Conservation (phyloP, 2,888 invertebrate species). For the Tenthredo distinguenda region DNA sequence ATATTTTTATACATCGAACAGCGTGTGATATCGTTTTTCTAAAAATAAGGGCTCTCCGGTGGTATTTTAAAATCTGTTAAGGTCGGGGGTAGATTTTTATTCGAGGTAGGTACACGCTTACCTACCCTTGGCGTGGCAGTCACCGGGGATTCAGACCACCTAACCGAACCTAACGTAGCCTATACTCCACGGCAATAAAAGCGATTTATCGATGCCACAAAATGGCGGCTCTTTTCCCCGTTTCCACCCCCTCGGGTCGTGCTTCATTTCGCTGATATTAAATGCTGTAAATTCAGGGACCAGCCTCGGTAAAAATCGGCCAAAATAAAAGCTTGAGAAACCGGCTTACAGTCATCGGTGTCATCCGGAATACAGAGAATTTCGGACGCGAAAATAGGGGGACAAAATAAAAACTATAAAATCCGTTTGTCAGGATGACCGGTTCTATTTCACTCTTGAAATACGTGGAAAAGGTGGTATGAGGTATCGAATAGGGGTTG, state of each 20-base stretch:
- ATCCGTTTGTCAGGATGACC: constrained; percentile 14
- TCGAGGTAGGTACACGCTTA: not conserved
- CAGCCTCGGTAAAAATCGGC: not conserved
- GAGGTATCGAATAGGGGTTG: not conserved
- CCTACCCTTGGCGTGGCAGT: not conserved
- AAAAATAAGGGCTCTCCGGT: not conserved
- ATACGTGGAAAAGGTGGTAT: not conserved
- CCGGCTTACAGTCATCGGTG: not conserved
- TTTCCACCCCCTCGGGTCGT: constrained; percentile 60
- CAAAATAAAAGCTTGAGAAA: not conserved
- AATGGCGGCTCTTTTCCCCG: constrained; percentile 65
- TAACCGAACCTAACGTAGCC: constrained; percentile 35
- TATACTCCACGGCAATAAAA: constrained; percentile 66
- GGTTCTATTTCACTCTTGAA: not conserved
- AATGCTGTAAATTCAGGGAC: constrained; percentile 70
- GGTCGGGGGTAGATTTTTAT: not conserved
- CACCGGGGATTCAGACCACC: constrained; percentile 11
- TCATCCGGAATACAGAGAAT: not conserved
- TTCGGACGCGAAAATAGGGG: not conserved
- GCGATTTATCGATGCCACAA: constrained; percentile 72
- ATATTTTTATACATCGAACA: not conserved
- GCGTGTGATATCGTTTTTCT: not conserved
- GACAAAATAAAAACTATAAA: not conserved
- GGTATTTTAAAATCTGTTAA: not conserved
- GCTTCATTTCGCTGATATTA: constrained; percentile 72